phyloP scores from a whole-genome alignment of 2,888 invertebrate genomes.

The Serrognathus titanus region DNA sequence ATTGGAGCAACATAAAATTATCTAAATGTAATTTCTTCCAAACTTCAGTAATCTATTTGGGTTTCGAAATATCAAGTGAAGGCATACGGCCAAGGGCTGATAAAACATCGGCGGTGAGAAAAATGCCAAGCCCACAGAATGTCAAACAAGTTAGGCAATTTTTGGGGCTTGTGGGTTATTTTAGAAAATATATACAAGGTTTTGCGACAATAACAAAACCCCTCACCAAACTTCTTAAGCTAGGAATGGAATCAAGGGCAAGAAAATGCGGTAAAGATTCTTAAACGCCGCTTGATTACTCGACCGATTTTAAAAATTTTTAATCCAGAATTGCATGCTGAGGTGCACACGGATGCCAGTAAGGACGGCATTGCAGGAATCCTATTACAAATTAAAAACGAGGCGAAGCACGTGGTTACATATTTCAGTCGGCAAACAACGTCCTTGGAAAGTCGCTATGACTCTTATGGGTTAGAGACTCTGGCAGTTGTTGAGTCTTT shows the following conservation, averaged over 20 bases:
- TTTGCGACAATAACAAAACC: no score
- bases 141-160: no score
- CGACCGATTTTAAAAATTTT: slow-evolving; percentile 24
- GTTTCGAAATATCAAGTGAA: no score
- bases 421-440: slow-evolving; percentile 37
- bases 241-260: slow-evolving; percentile 20
- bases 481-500: slow-evolving; percentile 36
- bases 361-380: slow-evolving; percentile 29
- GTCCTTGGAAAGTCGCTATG: slow-evolving; percentile 32
- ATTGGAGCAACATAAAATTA: no score
- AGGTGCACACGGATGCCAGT: slow-evolving; percentile 31
- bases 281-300: slow-evolving; percentile 19
- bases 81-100: no score
- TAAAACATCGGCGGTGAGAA: no score
- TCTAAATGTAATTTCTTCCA: no score
- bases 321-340: slow-evolving; percentile 13
- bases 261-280: slow-evolving; percentile 17
- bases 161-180: no score
- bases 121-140: no score
- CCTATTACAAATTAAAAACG: slow-evolving; percentile 29
- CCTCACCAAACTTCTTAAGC: slow-evolving; percentile 25
- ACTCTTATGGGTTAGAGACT: slow-evolving; percentile 40
- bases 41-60: no score
- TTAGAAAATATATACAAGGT: no score
- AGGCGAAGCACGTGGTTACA: slow-evolving; percentile 31